Evolutionary conservation across 2,113 vertebrate genomes (phyloP).

Genomic region (Uria lomvia): DNA sequence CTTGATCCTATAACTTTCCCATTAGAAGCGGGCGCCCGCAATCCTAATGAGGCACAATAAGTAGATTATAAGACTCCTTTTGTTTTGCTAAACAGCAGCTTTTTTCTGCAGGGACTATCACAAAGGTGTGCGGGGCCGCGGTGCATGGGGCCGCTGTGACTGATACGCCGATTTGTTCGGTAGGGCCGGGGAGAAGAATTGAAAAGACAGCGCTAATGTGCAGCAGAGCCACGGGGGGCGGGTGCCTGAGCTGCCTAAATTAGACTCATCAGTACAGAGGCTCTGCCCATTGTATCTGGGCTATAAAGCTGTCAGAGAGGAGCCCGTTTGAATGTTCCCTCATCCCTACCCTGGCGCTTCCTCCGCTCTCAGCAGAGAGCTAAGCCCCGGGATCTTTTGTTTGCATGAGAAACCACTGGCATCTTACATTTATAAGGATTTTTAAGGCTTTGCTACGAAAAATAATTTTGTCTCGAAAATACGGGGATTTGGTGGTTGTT

Average conservation of each 20-base stretch:
- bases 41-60: slow-evolving; percentile 69
- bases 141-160: slow-evolving; percentile 26
- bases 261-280: slow-evolving; percentile 44
- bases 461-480: slow-evolving; percentile 29
- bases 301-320: slow-evolving; percentile 75
- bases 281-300: slow-evolving; percentile 69
- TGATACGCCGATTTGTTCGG: slow-evolving; percentile 6
- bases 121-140: slow-evolving; percentile 59
- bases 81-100: slow-evolving; percentile 68
- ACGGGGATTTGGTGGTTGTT: neutral
- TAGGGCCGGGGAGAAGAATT: neutral
- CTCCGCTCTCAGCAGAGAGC: slow-evolving; percentile 42
- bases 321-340: slow-evolving; percentile 47
- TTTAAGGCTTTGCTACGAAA: slow-evolving; percentile 35
- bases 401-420: slow-evolving; percentile 65
- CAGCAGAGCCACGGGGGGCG: slow-evolving; percentile 1
- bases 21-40: slow-evolving; percentile 56
- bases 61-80: slow-evolving; percentile 65
- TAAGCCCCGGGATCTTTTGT: slow-evolving; percentile 58
- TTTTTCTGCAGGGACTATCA: slow-evolving; percentile 21
- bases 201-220: neutral
- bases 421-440: slow-evolving; percentile 47
- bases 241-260: slow-evolving; percentile 32
- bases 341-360: slow-evolving; percentile 33
- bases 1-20: slow-evolving; percentile 64